phyloP scores from a whole-genome alignment of 2,797 vertebrate genomes.

The Caiman crocodilus region DNA sequence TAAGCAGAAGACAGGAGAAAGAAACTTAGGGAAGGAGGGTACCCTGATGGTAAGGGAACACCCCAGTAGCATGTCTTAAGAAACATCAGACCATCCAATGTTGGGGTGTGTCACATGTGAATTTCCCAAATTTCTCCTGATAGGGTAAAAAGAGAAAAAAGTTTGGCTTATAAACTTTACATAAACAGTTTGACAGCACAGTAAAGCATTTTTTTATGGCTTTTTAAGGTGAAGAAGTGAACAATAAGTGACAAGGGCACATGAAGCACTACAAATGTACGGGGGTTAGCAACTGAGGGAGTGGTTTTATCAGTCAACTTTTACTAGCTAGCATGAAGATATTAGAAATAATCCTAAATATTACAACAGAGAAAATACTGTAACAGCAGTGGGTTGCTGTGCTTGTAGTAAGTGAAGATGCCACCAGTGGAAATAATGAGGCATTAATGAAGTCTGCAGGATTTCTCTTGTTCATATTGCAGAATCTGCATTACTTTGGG shows the following conservation, averaged over 20 bases:
- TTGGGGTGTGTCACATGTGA: no score
- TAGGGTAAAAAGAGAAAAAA: constrained; percentile 29
- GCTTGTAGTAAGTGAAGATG: not conserved
- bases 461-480: fast-evolving
- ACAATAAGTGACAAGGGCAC: not conserved
- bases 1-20: no score
- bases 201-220: constrained; percentile 32
- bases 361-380: not conserved
- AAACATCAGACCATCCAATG: no score
- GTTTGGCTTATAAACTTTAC: not conserved
- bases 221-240: constrained; percentile 26
- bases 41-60: no score
- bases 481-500: fast-evolving
- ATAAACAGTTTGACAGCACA: constrained; percentile 14
- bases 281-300: not conserved
- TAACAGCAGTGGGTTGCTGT: not conserved
- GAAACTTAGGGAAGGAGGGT: no score
- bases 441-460: not conserved
- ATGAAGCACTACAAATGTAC: constrained; percentile 45
- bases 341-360: constrained; percentile 11
- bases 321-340: not conserved
- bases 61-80: no score
- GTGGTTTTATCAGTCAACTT: constrained; percentile 11
- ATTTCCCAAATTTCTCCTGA: not conserved
- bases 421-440: not conserved